Conservation (phyloP, 2,797 vertebrate genomes). For the Holocentrus rufus region DNA sequence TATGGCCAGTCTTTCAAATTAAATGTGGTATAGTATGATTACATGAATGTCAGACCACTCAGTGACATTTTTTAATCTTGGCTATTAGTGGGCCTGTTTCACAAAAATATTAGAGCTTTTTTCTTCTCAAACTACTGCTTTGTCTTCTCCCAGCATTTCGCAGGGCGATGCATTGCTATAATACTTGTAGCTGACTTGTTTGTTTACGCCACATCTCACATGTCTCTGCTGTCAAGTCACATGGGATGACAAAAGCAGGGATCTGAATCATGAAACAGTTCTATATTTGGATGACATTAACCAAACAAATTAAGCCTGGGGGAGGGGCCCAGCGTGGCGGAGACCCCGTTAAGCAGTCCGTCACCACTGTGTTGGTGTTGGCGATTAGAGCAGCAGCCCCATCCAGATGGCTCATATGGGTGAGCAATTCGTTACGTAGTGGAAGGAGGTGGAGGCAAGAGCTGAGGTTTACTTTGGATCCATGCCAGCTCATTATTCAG, state of each 20-base stretch:
- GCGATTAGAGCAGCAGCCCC: slow-evolving; percentile 19
- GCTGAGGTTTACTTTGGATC: slow-evolving; percentile 45
- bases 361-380: slow-evolving; percentile 8
- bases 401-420: slow-evolving; percentile 5
- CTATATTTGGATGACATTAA: slow-evolving; percentile 67
- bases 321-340: slow-evolving; percentile 5
- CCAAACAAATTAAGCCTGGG: slow-evolving; percentile 26
- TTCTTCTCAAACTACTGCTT: background rate
- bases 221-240: slow-evolving; percentile 44
- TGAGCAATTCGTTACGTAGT: background rate
- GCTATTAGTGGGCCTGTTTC: no score
- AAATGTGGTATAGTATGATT: no score
- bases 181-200: background rate
- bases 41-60: no score
- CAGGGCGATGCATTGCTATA: background rate
- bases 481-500: slow-evolving; percentile 23
- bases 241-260: slow-evolving; percentile 42
- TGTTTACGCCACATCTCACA: slow-evolving; percentile 32
- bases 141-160: no score
- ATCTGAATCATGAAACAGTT: slow-evolving; percentile 55
- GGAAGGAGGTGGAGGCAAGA: background rate
- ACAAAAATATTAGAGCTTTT: background rate
- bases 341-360: slow-evolving; percentile 20
- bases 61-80: no score
- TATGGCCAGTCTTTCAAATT: no score